Evolutionary conservation across 2,797 vertebrate species (phyloP).

Genomic region (Sebastes taczanowskii): DNA sequence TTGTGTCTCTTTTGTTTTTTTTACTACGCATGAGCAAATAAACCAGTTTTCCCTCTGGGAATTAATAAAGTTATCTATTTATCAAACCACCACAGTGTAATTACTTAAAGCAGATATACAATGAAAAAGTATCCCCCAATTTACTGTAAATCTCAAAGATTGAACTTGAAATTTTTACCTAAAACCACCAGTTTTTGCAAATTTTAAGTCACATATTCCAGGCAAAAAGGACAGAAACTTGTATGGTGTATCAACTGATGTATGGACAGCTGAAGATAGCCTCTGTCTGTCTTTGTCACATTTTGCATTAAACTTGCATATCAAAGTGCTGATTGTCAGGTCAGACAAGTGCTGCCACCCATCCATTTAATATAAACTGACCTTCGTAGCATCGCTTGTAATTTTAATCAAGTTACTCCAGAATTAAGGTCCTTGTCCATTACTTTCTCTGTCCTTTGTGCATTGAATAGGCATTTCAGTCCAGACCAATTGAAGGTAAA

Average conservation of each 20-base stretch:
- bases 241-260: no score
- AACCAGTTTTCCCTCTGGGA: background rate
- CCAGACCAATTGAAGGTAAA: background rate
- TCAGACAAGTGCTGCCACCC: background rate
- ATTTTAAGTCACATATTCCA: background rate
- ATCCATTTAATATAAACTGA: background rate
- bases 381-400: background rate
- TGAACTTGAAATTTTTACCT: background rate
- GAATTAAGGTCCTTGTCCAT: background rate
- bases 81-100: background rate
- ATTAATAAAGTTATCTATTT: background rate
- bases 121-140: background rate
- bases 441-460: background rate
- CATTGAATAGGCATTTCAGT: background rate
- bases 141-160: background rate
- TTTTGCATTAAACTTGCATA: background rate
- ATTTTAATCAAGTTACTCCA: background rate
- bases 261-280: background rate
- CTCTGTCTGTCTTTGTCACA: background rate
- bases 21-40: background rate
- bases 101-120: background rate
- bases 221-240: background rate
- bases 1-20: background rate
- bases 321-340: background rate
- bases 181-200: no score